phyloP scores from a whole-genome alignment of 2,113 vertebrate species.

The Oncorhynchus kisutch region DNA sequence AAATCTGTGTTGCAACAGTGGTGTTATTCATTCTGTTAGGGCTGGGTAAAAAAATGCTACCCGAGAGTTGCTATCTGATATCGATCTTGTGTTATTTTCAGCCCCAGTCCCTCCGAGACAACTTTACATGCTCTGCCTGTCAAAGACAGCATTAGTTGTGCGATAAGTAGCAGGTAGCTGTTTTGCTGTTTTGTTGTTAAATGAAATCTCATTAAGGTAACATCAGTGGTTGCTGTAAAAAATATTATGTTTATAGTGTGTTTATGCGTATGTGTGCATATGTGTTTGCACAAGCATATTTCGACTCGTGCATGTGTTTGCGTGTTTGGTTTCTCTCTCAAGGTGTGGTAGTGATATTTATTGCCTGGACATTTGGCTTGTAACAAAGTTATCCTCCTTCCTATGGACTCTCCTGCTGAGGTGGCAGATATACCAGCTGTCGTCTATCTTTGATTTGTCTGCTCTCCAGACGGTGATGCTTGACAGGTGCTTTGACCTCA shows the following conservation, averaged over 20 bases:
- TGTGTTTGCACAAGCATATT: neutral
- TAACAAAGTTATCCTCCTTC: neutral
- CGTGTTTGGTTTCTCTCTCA: neutral
- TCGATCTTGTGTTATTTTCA: slow-evolving; percentile 66
- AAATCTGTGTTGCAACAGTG: slow-evolving; percentile 43
- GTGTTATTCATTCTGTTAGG: slow-evolving; percentile 50
- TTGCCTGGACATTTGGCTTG: neutral
- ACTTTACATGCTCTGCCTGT: slow-evolving; percentile 49
- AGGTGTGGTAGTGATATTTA: neutral
- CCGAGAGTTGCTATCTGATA: slow-evolving; percentile 48
- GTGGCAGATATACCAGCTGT: neutral
- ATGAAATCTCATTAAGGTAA: neutral
- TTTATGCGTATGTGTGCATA: neutral
- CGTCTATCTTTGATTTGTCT: neutral
- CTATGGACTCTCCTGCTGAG: neutral
- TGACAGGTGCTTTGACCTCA: slow-evolving; percentile 9
- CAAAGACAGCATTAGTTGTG: slow-evolving; percentile 6
- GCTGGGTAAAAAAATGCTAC: slow-evolving; percentile 31
- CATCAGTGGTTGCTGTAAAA: neutral
- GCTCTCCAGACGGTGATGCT: neutral
- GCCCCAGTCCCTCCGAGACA: slow-evolving; percentile 41
- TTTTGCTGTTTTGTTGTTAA: neutral
- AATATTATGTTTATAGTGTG: neutral
- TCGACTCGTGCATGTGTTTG: slow-evolving; percentile 5
- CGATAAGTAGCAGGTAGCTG: neutral